Evolutionary conservation across 2,113 vertebrate species (phyloP).

Genomic region (Leucoraja erinaceus): DNA sequence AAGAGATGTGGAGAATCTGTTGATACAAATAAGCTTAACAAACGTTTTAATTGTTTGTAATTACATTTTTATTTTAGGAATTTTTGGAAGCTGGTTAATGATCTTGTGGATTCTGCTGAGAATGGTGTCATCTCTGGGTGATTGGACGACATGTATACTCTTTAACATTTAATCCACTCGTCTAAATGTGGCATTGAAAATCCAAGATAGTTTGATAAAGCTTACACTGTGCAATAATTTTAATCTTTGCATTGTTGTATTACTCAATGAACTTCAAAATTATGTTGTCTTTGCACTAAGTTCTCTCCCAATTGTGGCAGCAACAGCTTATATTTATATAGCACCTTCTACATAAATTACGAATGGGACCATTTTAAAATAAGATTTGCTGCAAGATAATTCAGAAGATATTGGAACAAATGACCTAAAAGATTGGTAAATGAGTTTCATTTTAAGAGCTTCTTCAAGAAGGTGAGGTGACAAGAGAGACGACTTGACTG

Average conservation of each 20-base stretch:
- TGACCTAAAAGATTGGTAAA: not conserved
- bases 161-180: not conserved
- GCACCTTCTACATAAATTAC: not conserved
- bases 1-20: not conserved
- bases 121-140: not conserved
- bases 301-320: not conserved
- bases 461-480: not conserved
- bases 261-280: slow-evolving; percentile 7
- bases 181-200: not conserved
- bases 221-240: not conserved
- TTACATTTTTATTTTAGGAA: slow-evolving; percentile 13
- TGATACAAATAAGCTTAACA: not conserved
- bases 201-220: not conserved
- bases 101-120: not conserved
- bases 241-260: not conserved
- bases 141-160: not conserved
- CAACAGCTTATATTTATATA: not conserved
- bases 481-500: not conserved
- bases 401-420: no score
- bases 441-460: not conserved
- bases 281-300: not conserved
- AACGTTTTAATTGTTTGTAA: not conserved
- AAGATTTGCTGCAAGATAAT: no score
- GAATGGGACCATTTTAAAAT: no score
- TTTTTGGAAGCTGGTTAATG: not conserved